phyloP scores from a whole-genome alignment of 2,888 invertebrate genomes.

The Tetranychus truncatus region DNA sequence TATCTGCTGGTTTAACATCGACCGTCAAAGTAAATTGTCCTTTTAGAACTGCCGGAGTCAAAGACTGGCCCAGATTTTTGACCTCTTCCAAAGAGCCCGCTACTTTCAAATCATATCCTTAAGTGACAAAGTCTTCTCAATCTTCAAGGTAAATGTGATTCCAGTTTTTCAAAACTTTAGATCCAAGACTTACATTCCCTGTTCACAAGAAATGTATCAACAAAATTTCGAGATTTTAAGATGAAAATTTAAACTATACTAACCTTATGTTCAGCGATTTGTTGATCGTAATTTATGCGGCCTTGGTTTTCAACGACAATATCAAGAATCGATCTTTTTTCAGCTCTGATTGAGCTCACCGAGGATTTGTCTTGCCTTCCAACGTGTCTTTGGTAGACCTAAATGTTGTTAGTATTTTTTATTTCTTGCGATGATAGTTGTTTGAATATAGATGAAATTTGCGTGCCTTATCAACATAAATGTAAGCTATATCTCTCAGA shows the following conservation, averaged over 20 bases:
- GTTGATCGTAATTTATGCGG: slow-evolving; percentile 29
- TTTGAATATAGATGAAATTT: neutral
- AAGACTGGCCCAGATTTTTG: neutral
- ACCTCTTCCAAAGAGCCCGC: neutral
- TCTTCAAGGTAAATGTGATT: neutral
- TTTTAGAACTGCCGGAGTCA: neutral
- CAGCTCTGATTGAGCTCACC: slow-evolving; percentile 4
- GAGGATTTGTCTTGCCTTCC: slow-evolving; percentile 13
- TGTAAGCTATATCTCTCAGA: slow-evolving; percentile 49
- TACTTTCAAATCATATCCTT: neutral
- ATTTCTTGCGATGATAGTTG: neutral
- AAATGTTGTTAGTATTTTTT: neutral
- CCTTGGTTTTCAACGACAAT: slow-evolving; percentile 32
- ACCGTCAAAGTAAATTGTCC: neutral
- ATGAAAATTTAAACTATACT: neutral
- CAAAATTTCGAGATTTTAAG: neutral
- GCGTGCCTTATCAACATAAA: slow-evolving; percentile 44
- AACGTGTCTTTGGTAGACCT: slow-evolving; percentile 13
- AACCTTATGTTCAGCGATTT: slow-evolving; percentile 18
- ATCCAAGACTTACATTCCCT: neutral
- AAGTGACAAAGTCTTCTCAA: neutral
- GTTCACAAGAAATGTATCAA: neutral
- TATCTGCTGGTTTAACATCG: neutral
- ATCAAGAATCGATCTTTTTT: slow-evolving; percentile 22
- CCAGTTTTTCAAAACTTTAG: neutral